These are phyloP conservation scores for Megalonaias nervosa DNA, from an alignment of 1,140 invertebrate species.

Conservation along the genomic window DNA sequence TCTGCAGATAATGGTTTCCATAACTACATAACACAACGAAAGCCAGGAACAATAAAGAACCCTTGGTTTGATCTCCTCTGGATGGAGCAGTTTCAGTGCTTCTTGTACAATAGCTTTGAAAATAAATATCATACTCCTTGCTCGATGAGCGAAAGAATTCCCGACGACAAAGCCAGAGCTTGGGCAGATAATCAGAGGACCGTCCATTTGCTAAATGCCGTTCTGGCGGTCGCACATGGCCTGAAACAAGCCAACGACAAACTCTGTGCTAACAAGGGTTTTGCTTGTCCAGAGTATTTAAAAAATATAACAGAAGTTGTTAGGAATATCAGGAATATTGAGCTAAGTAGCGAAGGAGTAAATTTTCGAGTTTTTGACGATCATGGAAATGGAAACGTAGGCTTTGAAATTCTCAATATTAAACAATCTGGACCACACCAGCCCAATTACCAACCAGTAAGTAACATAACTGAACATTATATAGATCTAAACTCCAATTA, in stretches of 20 bases:
- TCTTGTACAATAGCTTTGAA: conserved; percentile 49
- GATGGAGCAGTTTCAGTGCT: conserved; percentile 54
- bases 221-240: conserved; percentile 47
- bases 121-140: conserved; percentile 42
- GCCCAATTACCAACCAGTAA: background rate
- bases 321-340: conserved; percentile 18
- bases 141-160: conserved; percentile 22
- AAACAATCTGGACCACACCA: conserved; percentile 21
- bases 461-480: too few relatives aligned
- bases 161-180: conserved; percentile 21
- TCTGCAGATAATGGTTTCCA: background rate
- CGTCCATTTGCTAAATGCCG: conserved; percentile 55
- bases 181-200: conserved; percentile 51
- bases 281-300: conserved; percentile 35
- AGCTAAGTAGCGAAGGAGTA: background rate
- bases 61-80: conserved; percentile 60
- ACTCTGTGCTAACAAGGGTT: conserved; percentile 24
- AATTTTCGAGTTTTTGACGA: conserved; percentile 48
- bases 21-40: too few relatives aligned
- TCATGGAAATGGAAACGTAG: conserved; percentile 58
- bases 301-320: conserved; percentile 23
- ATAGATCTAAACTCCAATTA: too few relatives aligned
- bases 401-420: conserved; percentile 58
- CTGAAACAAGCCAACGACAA: conserved; percentile 34
- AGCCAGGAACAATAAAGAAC: conserved; percentile 25